Base-by-base conservation (phyloP, 1,140 invertebrate genomes). In the Riptortus pedestris region DNA sequence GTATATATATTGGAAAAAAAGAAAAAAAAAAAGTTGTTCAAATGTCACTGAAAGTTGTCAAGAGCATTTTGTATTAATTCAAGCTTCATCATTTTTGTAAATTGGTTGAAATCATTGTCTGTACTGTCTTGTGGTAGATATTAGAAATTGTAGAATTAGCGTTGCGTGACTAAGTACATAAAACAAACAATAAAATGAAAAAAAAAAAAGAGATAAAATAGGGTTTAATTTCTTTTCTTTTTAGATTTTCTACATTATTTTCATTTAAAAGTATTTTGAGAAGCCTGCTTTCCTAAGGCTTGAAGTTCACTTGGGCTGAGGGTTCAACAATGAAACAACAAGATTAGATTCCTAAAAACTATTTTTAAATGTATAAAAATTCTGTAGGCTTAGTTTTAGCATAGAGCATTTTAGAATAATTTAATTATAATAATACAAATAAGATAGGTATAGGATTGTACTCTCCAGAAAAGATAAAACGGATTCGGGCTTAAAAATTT, bases 291-390 rank as follows among this genome's bases (percentile, higher is more conserved):
- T 55, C 18, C 16, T 24, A n/a, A 20, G 51, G 51, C 51, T 55
- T 16, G 24, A 26, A 55, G 51, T 18, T 55, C 51, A 55, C 51
- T 24, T 31, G 57, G 57, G 57, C 31, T 22, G 33, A 33, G 57
- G 57, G 28, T 59, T 59, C 22, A 27, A 59, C 31, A 22, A 2
- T 59, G 28, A 51, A 51, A 51, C 48, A 51, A 51, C 31, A 51
- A 59, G 28, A n/a, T 33, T 59, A 59, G 57, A 59, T 59, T 59
- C 57, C 57, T 59, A 59, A 38, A 55, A 55, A 59, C 57, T 59
- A 59, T 59, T 59, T 59, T 59, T 59, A 59, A 59, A 38, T 59
- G 57, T 59, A 31, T 31, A 38, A 55, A 55, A 59, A 59, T 31
- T 31, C n/a, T 38, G 33, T 59, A 59, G 57, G 33, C 28, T 33